A percentile compares a stretch with the other conserved stretches of the same genome.
Evolutionary conservation across 2,888 invertebrate genomes (phyloP).

Genomic region (Drosophila tripunctata): DNA sequence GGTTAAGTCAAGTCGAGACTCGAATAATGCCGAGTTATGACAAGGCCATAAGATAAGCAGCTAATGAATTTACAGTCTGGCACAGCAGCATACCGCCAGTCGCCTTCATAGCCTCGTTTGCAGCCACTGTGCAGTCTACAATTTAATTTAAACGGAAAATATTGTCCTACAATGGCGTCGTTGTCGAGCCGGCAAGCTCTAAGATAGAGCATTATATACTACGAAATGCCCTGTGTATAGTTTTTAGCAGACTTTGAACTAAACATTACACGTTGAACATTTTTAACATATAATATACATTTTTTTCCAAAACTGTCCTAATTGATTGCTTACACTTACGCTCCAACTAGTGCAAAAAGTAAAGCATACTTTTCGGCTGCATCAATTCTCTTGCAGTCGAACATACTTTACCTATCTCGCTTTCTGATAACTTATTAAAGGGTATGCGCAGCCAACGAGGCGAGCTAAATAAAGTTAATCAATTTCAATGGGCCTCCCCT

Average conservation of each 20-base stretch:
- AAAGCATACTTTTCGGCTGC: neutral
- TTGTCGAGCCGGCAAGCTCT: conserved; percentile 21
- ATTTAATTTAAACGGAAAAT: conserved; percentile 77
- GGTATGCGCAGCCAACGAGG: conserved; percentile 44
- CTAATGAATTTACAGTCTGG: conserved; percentile 56
- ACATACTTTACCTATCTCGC: neutral
- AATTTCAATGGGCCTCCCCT: conserved; percentile 60
- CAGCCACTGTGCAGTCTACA: conserved; percentile 68
- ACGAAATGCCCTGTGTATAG: conserved; percentile 3
- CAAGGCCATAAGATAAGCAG: conserved; percentile 31
- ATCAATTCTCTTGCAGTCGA: neutral
- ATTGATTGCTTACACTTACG: neutral
- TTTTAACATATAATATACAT: too few species aligned
- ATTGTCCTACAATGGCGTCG: conserved; percentile 51
- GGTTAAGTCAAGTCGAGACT: conserved; percentile 1
- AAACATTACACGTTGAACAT: too few species aligned
- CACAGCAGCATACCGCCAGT: conserved; percentile 9
- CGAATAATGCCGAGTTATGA: conserved; percentile 35
- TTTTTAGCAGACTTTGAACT: neutral
- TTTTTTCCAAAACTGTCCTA: too few species aligned
- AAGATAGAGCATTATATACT: neutral
- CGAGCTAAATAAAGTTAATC: conserved; percentile 75
- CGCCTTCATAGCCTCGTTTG: neutral
- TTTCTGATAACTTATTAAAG: neutral
- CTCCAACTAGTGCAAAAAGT: neutral